A percentile compares a stretch with the other conserved stretches of the same genome.
phyloP scores from a whole-genome alignment of 2,113 vertebrate species.

The Alexandromys fortis region DNA sequence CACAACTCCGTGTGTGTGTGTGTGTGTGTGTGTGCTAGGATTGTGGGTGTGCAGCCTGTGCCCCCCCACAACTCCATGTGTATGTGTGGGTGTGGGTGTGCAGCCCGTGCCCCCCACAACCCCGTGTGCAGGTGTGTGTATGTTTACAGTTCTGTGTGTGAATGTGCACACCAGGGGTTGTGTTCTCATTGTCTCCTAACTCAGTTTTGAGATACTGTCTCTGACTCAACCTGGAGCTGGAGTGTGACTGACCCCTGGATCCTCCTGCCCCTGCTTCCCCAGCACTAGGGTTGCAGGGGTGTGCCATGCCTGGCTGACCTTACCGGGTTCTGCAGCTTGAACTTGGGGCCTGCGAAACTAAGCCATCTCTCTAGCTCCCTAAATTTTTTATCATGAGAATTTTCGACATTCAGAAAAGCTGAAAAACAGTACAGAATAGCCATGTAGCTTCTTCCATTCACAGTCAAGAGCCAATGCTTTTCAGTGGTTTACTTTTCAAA shows the following conservation, averaged over 20 bases:
- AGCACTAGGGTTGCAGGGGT: not conserved
- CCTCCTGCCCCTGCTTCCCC: not conserved
- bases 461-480: not conserved
- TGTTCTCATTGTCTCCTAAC: not conserved
- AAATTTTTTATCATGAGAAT: not conserved
- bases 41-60: too few relatives aligned
- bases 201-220: not conserved
- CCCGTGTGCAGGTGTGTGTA: not conserved
- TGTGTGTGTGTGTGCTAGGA: too few relatives aligned
- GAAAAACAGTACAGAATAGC: not conserved
- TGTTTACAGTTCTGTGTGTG: not conserved
- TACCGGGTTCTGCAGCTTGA: not conserved
- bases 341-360: not conserved
- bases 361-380: not conserved
- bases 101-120: not conserved
- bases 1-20: too few relatives aligned
- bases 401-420: constrained; percentile 29
- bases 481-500: not conserved
- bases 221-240: not conserved
- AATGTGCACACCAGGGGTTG: not conserved
- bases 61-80: not conserved
- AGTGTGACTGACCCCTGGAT: not conserved
- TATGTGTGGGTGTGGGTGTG: not conserved
- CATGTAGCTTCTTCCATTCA: not conserved
- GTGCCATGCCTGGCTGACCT: too few relatives aligned